A percentile compares a stretch with the other conserved stretches of the same genome.
These are phyloP conservation scores for Opisthograptis luteolata DNA, from an alignment of 2,888 invertebrate species.

Conservation along the genomic window DNA sequence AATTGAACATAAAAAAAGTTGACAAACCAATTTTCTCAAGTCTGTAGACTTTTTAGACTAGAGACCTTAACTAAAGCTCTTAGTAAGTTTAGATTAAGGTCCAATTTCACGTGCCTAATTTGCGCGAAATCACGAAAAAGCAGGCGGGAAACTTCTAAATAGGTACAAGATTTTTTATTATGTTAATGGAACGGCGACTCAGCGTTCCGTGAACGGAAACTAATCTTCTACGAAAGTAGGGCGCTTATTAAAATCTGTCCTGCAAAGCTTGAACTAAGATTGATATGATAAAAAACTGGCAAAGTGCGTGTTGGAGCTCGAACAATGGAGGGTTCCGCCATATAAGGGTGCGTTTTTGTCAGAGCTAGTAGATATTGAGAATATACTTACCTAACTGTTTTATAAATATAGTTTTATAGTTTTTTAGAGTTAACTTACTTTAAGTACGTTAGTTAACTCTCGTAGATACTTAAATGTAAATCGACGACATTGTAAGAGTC, in stretches of 20 bases:
- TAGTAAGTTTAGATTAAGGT: not conserved
- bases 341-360: not conserved
- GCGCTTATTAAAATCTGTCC: slow-evolving; percentile 51
- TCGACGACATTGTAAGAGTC: too few relatives aligned
- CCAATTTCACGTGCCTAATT: slow-evolving; percentile 5
- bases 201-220: slow-evolving; percentile 41
- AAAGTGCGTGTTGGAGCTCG: too few relatives aligned
- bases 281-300: slow-evolving; percentile 31
- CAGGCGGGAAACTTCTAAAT: slow-evolving; percentile 16
- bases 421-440: too few relatives aligned
- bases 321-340: not conserved
- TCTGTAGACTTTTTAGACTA: too few relatives aligned
- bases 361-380: too few relatives aligned
- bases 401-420: too few relatives aligned
- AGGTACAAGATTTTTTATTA: slow-evolving; percentile 27
- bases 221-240: slow-evolving; percentile 48
- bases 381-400: too few relatives aligned
- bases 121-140: slow-evolving; percentile 18
- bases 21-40: too few relatives aligned
- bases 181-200: slow-evolving; percentile 32
- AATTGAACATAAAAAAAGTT: too few relatives aligned
- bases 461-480: too few relatives aligned
- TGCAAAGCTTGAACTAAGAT: slow-evolving; percentile 34
- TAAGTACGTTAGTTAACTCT: too few relatives aligned
- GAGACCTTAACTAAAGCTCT: too few relatives aligned